A percentile compares a stretch with the other conserved stretches of the same genome.
Conservation (phyloP, 2,113 vertebrate species). For the Amphiprion ocellaris region DNA sequence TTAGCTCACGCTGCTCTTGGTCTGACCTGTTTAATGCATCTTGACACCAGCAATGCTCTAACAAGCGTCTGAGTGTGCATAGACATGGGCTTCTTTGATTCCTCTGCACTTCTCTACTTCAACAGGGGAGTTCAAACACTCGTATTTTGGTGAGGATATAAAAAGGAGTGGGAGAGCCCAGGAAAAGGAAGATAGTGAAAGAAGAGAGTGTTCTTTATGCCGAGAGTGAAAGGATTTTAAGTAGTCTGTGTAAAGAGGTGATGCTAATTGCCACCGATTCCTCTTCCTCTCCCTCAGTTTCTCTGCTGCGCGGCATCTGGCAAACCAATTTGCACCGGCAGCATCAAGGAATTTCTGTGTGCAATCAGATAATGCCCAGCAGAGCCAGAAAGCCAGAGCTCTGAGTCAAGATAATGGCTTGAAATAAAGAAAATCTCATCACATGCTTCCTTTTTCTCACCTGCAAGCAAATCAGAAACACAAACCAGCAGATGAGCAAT, state of each 20-base stretch:
- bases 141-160: slow-evolving; percentile 55
- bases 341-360: slow-evolving; percentile 58
- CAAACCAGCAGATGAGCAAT: slow-evolving; percentile 33
- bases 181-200: slow-evolving; percentile 29
- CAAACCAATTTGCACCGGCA: slow-evolving; percentile 62
- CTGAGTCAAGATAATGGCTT: slow-evolving; percentile 54
- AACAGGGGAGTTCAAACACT: slow-evolving; percentile 67
- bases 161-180: slow-evolving; percentile 51
- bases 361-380: slow-evolving; percentile 66
- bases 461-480: slow-evolving; percentile 60
- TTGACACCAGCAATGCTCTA: slow-evolving; percentile 70
- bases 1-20: slow-evolving; percentile 59
- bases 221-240: slow-evolving; percentile 61
- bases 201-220: slow-evolving; percentile 20
- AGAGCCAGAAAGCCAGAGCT: slow-evolving; percentile 51
- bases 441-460: slow-evolving; percentile 57
- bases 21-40: slow-evolving; percentile 70
- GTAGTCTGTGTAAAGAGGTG: slow-evolving; percentile 57
- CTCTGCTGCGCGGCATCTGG: slow-evolving; percentile 34
- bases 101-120: slow-evolving; percentile 9
- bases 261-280: slow-evolving; percentile 68
- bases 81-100: slow-evolving; percentile 52
- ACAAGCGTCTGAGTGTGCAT: slow-evolving; percentile 49
- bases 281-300: slow-evolving; percentile 17
- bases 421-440: slow-evolving; percentile 59